phyloP scores from a whole-genome alignment of 2,797 vertebrate genomes.

The Chromobotia macracanthus region DNA sequence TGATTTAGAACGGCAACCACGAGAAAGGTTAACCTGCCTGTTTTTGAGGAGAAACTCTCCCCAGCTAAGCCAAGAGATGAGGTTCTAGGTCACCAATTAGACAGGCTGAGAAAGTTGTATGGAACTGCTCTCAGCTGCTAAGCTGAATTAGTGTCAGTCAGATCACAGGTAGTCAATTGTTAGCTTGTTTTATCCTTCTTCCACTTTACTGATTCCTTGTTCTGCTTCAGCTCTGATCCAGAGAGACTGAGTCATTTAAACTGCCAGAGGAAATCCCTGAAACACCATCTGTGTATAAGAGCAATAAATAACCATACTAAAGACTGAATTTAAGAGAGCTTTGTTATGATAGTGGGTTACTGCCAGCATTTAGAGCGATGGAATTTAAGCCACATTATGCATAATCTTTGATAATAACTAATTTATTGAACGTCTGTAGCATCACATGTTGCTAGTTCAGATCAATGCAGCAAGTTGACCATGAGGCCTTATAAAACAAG shows the following conservation, averaged over 20 bases:
- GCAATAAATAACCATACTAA: background rate
- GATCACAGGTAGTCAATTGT: slow-evolving; percentile 65
- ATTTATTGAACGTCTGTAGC: no score
- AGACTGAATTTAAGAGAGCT: no score
- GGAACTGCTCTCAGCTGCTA: slow-evolving; percentile 78
- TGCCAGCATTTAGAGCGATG: no score
- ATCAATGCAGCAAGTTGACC: slow-evolving; percentile 68
- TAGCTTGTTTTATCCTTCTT: slow-evolving; percentile 64
- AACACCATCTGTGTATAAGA: background rate
- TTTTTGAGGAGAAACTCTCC: slow-evolving; percentile 68
- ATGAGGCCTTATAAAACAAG: slow-evolving; percentile 71
- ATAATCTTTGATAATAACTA: no score
- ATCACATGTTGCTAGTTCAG: no score
- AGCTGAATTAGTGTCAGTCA: slow-evolving; percentile 75
- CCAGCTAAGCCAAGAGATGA: slow-evolving; percentile 70
- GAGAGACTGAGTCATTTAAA: slow-evolving; percentile 6
- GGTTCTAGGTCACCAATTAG: slow-evolving; percentile 78
- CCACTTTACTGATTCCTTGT: slow-evolving; percentile 58
- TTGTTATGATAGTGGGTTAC: no score
- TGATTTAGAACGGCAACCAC: slow-evolving; percentile 68
- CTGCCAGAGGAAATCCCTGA: slow-evolving; percentile 32
- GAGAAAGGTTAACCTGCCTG: slow-evolving; percentile 70
- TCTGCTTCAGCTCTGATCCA: slow-evolving; percentile 51
- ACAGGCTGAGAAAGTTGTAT: slow-evolving; percentile 77
- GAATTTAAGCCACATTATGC: no score